Evolutionary conservation across 2,888 invertebrate genomes (phyloP).

Genomic region (Nebria salina): DNA sequence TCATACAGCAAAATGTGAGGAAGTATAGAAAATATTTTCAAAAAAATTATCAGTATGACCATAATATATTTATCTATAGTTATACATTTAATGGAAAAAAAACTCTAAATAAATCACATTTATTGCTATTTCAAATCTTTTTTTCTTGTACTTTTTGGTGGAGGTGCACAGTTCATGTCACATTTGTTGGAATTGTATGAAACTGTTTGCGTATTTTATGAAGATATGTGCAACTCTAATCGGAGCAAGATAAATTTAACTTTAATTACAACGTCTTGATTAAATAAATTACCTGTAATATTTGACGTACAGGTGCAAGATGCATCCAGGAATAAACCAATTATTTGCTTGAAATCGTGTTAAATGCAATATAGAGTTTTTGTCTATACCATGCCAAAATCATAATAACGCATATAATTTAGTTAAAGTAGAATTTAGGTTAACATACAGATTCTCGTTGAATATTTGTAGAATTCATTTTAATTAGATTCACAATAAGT

Average conservation of each 20-base stretch:
- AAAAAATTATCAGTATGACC: too few species aligned
- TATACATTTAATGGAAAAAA: too few species aligned
- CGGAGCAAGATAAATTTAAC: not conserved
- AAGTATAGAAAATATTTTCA: too few species aligned
- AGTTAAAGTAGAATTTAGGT: not conserved
- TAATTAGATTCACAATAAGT: not conserved
- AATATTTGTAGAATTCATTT: not conserved
- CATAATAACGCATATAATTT: not conserved
- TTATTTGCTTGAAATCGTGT: not conserved
- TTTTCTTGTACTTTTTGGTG: not conserved
- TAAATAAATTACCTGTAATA: not conserved
- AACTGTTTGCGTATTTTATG: not conserved
- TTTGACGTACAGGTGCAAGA: not conserved
- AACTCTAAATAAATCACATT: too few species aligned
- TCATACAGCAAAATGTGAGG: too few species aligned
- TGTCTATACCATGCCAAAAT: not conserved
- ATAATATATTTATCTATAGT: too few species aligned
- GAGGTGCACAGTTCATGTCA: not conserved
- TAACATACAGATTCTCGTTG: not conserved
- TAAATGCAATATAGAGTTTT: not conserved
- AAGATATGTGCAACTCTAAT: not conserved
- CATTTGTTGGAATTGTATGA: too few species aligned
- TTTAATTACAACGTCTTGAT: not conserved
- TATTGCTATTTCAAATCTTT: too few species aligned
- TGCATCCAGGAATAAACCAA: not conserved